These are phyloP conservation scores for Drosophila limbata DNA, from an alignment of 2,888 invertebrate genomes.

Conservation along the genomic window DNA sequence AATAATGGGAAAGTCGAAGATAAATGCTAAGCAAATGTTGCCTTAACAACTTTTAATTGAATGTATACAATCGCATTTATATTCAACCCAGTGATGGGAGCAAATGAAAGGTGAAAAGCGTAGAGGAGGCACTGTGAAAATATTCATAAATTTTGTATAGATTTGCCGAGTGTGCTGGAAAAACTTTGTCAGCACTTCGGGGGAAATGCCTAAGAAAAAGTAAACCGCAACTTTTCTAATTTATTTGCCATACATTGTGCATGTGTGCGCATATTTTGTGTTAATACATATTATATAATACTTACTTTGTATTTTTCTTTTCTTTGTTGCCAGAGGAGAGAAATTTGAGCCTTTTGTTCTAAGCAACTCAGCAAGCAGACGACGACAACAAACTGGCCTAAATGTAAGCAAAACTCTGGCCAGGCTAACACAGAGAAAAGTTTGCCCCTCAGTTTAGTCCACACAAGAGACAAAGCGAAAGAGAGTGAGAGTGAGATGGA, in stretches of 20 bases:
- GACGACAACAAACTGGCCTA: slow-evolving; percentile 40
- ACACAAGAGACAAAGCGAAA: slow-evolving; percentile 2
- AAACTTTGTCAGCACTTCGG: slow-evolving; percentile 58
- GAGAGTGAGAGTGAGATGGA: neutral
- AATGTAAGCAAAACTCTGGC: slow-evolving; percentile 68
- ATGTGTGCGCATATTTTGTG: slow-evolving; percentile 53
- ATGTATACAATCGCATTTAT: slow-evolving; percentile 50
- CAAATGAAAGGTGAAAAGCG: neutral
- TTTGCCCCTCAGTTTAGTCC: slow-evolving; percentile 39
- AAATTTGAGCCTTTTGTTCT: slow-evolving; percentile 68
- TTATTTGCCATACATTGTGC: slow-evolving; percentile 70
- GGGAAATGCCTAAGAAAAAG: slow-evolving; percentile 36
- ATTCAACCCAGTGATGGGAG: neutral
- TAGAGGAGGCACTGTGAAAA: slow-evolving; percentile 32
- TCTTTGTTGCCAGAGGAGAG: neutral
- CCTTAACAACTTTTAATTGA: slow-evolving; percentile 73
- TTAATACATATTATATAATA: slow-evolving; percentile 78
- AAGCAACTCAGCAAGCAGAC: slow-evolving; percentile 50
- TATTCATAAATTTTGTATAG: slow-evolving; percentile 74
- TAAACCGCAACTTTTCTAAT: slow-evolving; percentile 75
- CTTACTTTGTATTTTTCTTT: slow-evolving; percentile 75
- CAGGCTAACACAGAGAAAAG: slow-evolving; percentile 59
- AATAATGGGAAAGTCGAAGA: slow-evolving; percentile 15
- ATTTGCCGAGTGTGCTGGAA: slow-evolving; percentile 35
- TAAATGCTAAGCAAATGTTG: slow-evolving; percentile 72